Percentiles rank a stretch among this genome's conserved stretches.
phyloP scores from a whole-genome alignment of 2,888 invertebrate genomes.

The Alloplasta piceator region DNA sequence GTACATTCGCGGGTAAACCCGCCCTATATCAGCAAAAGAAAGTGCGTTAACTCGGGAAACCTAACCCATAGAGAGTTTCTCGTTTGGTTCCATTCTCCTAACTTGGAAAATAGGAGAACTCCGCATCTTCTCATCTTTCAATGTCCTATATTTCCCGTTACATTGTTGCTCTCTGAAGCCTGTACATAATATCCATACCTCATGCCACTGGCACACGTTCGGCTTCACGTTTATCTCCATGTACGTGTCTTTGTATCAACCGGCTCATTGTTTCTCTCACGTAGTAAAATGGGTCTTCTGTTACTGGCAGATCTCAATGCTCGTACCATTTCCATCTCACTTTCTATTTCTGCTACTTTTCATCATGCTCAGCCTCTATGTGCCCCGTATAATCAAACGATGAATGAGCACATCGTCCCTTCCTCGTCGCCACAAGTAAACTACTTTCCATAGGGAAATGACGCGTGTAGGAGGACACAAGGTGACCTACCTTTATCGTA shows the following conservation, averaged over 20 bases:
- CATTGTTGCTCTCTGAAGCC: slow-evolving; percentile 37
- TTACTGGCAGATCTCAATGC: slow-evolving; percentile 29
- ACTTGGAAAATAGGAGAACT: no score
- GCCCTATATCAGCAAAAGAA: no score
- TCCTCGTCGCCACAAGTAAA: slow-evolving; percentile 2
- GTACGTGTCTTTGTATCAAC: slow-evolving; percentile 60
- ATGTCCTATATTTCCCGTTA: slow-evolving; percentile 8
- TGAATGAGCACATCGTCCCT: slow-evolving; percentile 49
- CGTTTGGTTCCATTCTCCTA: no score
- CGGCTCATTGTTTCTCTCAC: slow-evolving; percentile 67
- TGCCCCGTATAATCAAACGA: slow-evolving; percentile 4
- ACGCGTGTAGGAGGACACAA: background rate
- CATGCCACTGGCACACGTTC: slow-evolving; percentile 40
- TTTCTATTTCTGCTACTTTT: slow-evolving; percentile 31
- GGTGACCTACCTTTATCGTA: background rate
- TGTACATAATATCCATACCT: slow-evolving; percentile 27
- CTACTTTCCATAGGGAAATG: slow-evolving; percentile 22
- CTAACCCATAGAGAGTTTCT: no score
- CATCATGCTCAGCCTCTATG: background rate
- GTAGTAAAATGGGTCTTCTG: slow-evolving; percentile 45
- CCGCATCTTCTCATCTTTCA: background rate
- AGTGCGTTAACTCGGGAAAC: no score
- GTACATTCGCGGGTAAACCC: no score
- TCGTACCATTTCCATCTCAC: slow-evolving; percentile 50
- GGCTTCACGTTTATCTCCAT: slow-evolving; percentile 33